Base-by-base conservation (phyloP, 2,113 vertebrate species). In the Platysteira castanea region DNA sequence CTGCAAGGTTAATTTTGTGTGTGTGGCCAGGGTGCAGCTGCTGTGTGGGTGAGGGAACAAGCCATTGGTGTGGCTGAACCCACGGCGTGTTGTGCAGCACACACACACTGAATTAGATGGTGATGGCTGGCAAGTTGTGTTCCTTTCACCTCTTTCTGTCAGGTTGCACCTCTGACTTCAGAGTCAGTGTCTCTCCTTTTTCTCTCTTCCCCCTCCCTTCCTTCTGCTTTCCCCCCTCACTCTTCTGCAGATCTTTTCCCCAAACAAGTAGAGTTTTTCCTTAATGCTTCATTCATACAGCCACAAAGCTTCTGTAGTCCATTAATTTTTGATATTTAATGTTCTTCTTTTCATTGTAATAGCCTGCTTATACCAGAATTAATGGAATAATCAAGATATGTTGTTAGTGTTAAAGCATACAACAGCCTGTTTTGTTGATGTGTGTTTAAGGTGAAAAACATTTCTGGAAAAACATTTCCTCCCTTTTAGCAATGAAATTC, bases 291-390 rank as follows among this genome's bases (percentile, higher is more conserved):
- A 70, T 70, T 61, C 44, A 42, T 60, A 21, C 4, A 33, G 6
- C 84, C 75, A 69, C 12, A 93, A 84, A 60, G 39, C 57, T 63
- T 84, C 21, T 76, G 18, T 56, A 87, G 54, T 64, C 52, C 33
- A 82, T 87, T 30, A 31, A 14, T 84, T 94, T 86, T 84, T 92
- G 22, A 37, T 28, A n/a, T 82, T 94, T 86, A 60, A 88, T 47
- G 28, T 79, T 93, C 23, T 15, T 77, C 27, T 71, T 90, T 67
- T 39, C 52, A 56, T 87, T 95, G 61, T 92, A 80, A 67, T 89
- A 68, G 37, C 42, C 94, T 92, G 91, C 33, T 94, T 86, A 90
- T 54, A 80, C 33, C 84, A 94, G 80, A 93, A 95, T 89, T 42
- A 59, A 35, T 37, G 60, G 65, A 68, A 80, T 54, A 28, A 46